Evolutionary conservation across 2,888 invertebrate species (phyloP).

Genomic region (Drosophila aldrichi): DNA sequence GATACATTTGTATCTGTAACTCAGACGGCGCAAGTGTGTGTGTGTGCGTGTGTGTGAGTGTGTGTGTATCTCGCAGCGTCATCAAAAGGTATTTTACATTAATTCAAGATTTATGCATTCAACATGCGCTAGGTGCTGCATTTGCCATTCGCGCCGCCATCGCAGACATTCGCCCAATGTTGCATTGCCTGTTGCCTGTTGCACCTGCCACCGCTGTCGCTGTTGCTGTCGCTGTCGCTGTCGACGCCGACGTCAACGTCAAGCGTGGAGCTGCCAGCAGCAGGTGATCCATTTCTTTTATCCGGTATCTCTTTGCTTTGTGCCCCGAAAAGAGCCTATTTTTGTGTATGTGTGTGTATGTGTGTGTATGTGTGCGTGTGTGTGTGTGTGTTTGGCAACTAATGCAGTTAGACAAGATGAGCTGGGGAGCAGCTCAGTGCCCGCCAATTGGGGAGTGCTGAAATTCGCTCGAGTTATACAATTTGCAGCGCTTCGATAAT

Average conservation of each 20-base stretch:
- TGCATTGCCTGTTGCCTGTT: slow-evolving; percentile 56
- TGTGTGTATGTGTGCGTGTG: slow-evolving; percentile 10
- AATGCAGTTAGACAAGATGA: slow-evolving; percentile 74
- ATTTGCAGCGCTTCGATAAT: slow-evolving; percentile 76
- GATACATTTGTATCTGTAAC: slow-evolving; percentile 48
- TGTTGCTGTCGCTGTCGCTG: neutral
- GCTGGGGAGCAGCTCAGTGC: slow-evolving; percentile 31
- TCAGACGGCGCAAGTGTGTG: neutral
- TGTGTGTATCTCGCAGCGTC: slow-evolving; percentile 69
- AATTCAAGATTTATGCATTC: slow-evolving; percentile 83
- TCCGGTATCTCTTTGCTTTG: slow-evolving; percentile 62
- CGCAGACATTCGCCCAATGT: slow-evolving; percentile 33
- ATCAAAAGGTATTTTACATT: slow-evolving; percentile 82
- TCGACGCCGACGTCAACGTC: slow-evolving; percentile 24
- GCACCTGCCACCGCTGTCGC: slow-evolving; percentile 59
- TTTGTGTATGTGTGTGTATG: slow-evolving; percentile 30
- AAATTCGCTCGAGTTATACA: slow-evolving; percentile 58
- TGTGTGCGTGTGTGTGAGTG: slow-evolving; percentile 13
- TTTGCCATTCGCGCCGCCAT: slow-evolving; percentile 68
- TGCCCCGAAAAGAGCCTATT: slow-evolving; percentile 39
- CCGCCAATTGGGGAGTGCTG: slow-evolving; percentile 52
- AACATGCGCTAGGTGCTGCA: slow-evolving; percentile 75
- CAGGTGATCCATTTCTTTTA: slow-evolving; percentile 82
- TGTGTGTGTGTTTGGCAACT: slow-evolving; percentile 70
- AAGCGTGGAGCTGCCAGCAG: slow-evolving; percentile 62